Evolutionary conservation across 2,888 invertebrate genomes (phyloP).

Genomic region (Panzeria rudis): DNA sequence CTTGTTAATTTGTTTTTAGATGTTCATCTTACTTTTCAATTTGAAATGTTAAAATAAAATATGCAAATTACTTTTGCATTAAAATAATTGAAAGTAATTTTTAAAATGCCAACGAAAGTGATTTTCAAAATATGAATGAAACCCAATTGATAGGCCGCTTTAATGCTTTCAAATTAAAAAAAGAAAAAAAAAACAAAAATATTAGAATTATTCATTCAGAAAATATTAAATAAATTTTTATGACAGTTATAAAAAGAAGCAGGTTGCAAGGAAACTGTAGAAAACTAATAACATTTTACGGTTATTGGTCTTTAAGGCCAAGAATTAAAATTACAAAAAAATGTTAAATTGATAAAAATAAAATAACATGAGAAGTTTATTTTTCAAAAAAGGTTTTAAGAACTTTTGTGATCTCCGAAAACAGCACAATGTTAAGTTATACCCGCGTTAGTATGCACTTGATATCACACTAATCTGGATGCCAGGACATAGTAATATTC

Average conservation of each 20-base stretch:
- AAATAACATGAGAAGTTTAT: not conserved
- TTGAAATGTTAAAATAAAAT: slow-evolving; percentile 60
- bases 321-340: not conserved
- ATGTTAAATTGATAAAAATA: not conserved
- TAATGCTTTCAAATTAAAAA: slow-evolving; percentile 18
- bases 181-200: slow-evolving; percentile 6
- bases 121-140: slow-evolving; percentile 8
- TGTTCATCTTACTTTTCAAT: slow-evolving; percentile 61
- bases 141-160: slow-evolving; percentile 60
- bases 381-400: no score
- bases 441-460: no score
- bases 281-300: not conserved
- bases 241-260: slow-evolving; percentile 42
- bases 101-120: slow-evolving; percentile 21
- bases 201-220: slow-evolving; percentile 66
- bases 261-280: slow-evolving; percentile 18
- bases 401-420: no score
- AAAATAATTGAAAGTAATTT: slow-evolving; percentile 67
- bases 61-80: slow-evolving; percentile 68
- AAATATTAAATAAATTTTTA: slow-evolving; percentile 63
- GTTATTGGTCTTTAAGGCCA: not conserved
- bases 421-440: no score
- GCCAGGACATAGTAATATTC: no score
- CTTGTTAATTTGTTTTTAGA: slow-evolving; percentile 65
- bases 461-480: no score